Evolutionary conservation across 2,888 invertebrate genomes (phyloP), one percentile per base, ranked within the genome.

Genomic region (Mongoloraphidia duomilia): DNA sequence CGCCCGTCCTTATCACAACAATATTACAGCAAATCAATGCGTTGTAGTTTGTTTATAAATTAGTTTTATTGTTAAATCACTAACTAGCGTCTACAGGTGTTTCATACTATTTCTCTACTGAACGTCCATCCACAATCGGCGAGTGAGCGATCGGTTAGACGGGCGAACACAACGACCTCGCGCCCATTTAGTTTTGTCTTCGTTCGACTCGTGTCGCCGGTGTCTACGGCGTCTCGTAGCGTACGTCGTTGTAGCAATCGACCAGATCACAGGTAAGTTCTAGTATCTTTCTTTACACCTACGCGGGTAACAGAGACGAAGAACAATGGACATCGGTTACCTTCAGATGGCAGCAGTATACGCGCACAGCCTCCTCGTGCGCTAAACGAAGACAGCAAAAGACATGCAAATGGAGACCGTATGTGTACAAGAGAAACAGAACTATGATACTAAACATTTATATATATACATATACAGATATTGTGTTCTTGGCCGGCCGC

Each of bases 31-130:
- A 26, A 26, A 26, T 26, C 26, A 26, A 26, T 26, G 26, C 26
- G 26, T 26, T 26, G 26, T 26, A 26, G 26, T 26, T 26, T 26
- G 26, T 26, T 26, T 26, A 26, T 26, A 26, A 37, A 33, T 10
- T 41, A 38, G 40, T 51, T 40, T 49, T 59, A 60, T 64, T 64
- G 60, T 54, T 48, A 50, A 65, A 65, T 65, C 65, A 65, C 65
- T 66, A 67, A 65, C 65, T 66, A 67, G 63, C 66, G 66, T 67
- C 65, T 68, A 68, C 68, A 67, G 66, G 66, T 67, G 68, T 64
- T 66, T 67, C 67, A 64, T 64, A 67, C 68, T 68, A 67, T 66
- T 67, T 65, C 67, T 67, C 65, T 67, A 68, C 68, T 68, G 67
- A 67, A 64, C 66, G 66, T 66, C 65, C 62, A 63, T 63, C 61